Percentiles rank a stretch among this genome's conserved stretches.
phyloP scores from a whole-genome alignment of 2,888 invertebrate species.

The Himalopsyche tibetana region DNA sequence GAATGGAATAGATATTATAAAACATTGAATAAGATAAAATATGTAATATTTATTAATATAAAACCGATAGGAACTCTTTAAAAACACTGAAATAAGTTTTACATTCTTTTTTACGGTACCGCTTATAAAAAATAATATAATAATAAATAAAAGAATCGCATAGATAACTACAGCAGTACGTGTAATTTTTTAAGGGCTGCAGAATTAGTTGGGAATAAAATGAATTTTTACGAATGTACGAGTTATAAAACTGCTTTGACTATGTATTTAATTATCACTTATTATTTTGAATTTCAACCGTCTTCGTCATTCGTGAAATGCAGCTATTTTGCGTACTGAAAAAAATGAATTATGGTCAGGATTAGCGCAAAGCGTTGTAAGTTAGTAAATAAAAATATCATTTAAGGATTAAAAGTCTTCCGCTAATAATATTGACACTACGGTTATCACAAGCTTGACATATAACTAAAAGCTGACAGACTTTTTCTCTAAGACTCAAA shows the following conservation, averaged over 20 bases:
- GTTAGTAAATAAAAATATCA: neutral
- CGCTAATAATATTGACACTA: conserved; percentile 40
- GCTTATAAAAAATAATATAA: neutral
- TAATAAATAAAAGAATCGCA: neutral
- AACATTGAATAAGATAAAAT: conserved; percentile 32
- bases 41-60: conserved; percentile 21
- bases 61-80: conserved; percentile 39
- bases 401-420: neutral
- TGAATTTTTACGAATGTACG: neutral
- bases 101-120: neutral
- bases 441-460: conserved; percentile 36
- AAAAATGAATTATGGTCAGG: neutral
- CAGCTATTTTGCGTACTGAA: neutral
- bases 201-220: neutral
- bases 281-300: neutral
- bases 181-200: neutral
- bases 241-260: neutral
- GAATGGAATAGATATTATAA: conserved; percentile 40
- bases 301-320: neutral
- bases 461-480: conserved; percentile 38
- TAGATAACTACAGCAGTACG: neutral
- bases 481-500: conserved; percentile 42
- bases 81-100: neutral
- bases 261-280: neutral
- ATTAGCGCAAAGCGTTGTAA: neutral